These are phyloP conservation scores for Oreotrochilus melanogaster DNA, from an alignment of 2,113 vertebrate genomes.

Conservation along the genomic window DNA sequence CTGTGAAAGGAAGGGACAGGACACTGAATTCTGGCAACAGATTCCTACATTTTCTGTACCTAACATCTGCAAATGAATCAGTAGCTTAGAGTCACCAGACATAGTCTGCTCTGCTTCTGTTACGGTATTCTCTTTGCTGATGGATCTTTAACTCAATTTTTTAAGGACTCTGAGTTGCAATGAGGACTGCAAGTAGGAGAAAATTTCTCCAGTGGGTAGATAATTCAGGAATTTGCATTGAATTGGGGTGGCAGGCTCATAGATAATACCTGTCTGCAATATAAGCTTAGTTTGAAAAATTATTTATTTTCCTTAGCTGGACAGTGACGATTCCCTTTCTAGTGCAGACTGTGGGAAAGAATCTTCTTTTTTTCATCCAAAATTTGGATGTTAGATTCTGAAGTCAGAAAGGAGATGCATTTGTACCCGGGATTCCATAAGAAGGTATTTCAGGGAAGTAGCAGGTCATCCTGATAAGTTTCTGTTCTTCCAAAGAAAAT, in stretches of 20 bases:
- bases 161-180: too few species aligned
- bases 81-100: too few species aligned
- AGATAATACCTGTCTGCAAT: background rate
- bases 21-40: too few species aligned
- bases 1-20: too few species aligned
- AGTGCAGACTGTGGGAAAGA: background rate
- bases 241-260: background rate
- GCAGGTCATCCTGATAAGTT: background rate
- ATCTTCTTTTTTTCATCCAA: fast-evolving
- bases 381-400: background rate
- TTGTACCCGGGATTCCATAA: background rate
- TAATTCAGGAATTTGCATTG: background rate
- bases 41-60: too few species aligned
- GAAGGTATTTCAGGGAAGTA: background rate
- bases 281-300: background rate
- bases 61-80: too few species aligned
- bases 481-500: background rate
- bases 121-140: too few species aligned
- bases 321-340: background rate
- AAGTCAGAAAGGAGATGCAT: background rate
- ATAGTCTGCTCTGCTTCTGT: too few species aligned
- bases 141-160: too few species aligned
- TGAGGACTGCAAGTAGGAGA: background rate
- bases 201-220: background rate
- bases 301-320: background rate